Percentiles rank a stretch among this genome's conserved stretches.
Conservation (phyloP, 2,113 vertebrate species). For the Lanius collurio region DNA sequence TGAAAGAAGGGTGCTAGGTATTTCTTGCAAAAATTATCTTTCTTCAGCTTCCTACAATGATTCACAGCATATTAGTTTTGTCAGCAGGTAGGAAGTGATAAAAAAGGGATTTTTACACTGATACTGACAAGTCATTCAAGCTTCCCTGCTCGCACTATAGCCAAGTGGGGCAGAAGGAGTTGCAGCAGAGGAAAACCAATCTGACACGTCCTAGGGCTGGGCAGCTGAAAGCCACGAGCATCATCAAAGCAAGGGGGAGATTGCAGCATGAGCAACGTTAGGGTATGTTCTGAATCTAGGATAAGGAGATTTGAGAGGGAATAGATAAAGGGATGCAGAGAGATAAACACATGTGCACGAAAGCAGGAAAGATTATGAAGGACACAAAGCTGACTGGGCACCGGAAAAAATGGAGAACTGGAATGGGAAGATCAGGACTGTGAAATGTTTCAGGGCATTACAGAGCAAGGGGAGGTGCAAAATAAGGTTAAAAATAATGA, state of each 20-base stretch:
- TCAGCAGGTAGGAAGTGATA: background rate
- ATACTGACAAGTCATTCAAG: background rate
- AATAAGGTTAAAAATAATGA: background rate
- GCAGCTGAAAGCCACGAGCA: background rate
- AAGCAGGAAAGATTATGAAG: conserved; percentile 26
- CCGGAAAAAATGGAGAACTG: background rate
- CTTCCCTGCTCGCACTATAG: background rate
- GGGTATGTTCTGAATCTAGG: background rate
- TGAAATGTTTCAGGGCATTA: conserved; percentile 6
- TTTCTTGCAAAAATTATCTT: background rate
- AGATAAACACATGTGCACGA: conserved; percentile 15
- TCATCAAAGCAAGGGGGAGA: background rate
- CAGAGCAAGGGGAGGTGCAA: background rate
- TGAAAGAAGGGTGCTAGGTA: background rate
- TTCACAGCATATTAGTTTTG: background rate
- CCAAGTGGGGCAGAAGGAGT: background rate
- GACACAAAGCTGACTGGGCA: background rate
- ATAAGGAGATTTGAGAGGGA: conserved; percentile 9
- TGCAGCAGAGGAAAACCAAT: background rate
- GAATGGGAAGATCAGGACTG: background rate
- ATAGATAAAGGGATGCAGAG: background rate
- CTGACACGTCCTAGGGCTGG: background rate
- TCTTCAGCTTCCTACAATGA: background rate
- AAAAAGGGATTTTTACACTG: background rate
- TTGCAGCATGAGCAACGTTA: background rate